These are phyloP conservation scores for Rhynchomys soricoides DNA, from an alignment of 2,113 vertebrate genomes.

Conservation along the genomic window DNA sequence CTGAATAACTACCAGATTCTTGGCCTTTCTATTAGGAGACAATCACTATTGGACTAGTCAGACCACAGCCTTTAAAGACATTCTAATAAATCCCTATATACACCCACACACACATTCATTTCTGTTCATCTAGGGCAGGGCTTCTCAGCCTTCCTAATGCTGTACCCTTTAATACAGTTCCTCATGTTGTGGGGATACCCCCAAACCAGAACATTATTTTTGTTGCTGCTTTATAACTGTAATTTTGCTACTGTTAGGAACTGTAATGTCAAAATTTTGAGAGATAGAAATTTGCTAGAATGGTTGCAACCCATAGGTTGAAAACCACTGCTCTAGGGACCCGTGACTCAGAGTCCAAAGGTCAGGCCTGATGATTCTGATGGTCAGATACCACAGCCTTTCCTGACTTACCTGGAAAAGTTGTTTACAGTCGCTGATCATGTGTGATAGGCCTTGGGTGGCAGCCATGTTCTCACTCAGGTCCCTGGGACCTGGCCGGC, in stretches of 20 bases:
- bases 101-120: neutral
- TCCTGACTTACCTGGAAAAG: conserved; percentile 90
- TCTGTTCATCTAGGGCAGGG: neutral
- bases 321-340: neutral
- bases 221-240: neutral
- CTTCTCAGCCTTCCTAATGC: neutral
- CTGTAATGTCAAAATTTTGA: neutral
- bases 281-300: neutral
- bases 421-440: conserved; percentile 93
- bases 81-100: neutral
- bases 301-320: neutral
- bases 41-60: neutral
- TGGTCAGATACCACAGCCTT: neutral
- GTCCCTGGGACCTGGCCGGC: conserved; percentile 90
- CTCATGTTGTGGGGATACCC: neutral
- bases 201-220: neutral
- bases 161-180: neutral
- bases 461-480: conserved; percentile 92
- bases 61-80: neutral
- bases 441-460: conserved; percentile 90
- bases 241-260: neutral
- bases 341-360: neutral
- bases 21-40: neutral
- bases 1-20: neutral
- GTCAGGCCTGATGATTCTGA: neutral